These are phyloP conservation scores for Acleris holmiana DNA, from an alignment of 2,888 invertebrate genomes.

Conservation along the genomic window DNA sequence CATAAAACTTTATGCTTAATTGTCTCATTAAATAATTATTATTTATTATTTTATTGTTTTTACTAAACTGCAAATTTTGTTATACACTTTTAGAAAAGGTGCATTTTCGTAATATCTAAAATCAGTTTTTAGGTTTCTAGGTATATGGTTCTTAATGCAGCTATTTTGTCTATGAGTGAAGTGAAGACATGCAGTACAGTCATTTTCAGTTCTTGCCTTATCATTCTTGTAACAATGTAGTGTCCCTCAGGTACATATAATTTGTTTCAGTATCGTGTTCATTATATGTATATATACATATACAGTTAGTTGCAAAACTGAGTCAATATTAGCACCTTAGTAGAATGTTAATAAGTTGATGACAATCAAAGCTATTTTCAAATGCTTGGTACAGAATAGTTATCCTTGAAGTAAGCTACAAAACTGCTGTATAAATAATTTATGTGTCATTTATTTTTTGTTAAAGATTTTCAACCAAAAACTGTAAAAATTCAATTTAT, in stretches of 20 bases:
- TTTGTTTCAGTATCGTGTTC: neutral
- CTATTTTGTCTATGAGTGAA: constrained; percentile 16
- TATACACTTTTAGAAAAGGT: constrained; percentile 22
- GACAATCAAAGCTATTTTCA: too few species aligned
- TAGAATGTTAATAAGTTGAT: too few species aligned
- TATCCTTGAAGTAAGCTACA: too few species aligned
- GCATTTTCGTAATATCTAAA: constrained; percentile 17
- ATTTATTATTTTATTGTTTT: constrained; percentile 1
- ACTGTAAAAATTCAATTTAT: too few species aligned
- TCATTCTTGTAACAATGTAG: constrained; percentile 5
- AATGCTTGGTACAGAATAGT: too few species aligned
- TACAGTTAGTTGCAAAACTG: too few species aligned
- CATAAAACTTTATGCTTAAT: neutral
- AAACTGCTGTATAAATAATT: too few species aligned
- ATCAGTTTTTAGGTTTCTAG: constrained; percentile 36
- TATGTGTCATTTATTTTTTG: too few species aligned
- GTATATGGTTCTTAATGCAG: constrained; percentile 23
- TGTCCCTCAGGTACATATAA: neutral
- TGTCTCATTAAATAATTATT: neutral
- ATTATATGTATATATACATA: too few species aligned
- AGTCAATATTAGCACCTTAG: too few species aligned
- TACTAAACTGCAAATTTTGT: constrained; percentile 1
- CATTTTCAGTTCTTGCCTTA: constrained; percentile 21
- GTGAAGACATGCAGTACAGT: constrained; percentile 27
- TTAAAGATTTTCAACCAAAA: too few species aligned